A percentile compares a stretch with the other conserved stretches of the same genome.
Conservation (phyloP, 2,797 vertebrate species). For the Kryptopterus vitreolus region DNA sequence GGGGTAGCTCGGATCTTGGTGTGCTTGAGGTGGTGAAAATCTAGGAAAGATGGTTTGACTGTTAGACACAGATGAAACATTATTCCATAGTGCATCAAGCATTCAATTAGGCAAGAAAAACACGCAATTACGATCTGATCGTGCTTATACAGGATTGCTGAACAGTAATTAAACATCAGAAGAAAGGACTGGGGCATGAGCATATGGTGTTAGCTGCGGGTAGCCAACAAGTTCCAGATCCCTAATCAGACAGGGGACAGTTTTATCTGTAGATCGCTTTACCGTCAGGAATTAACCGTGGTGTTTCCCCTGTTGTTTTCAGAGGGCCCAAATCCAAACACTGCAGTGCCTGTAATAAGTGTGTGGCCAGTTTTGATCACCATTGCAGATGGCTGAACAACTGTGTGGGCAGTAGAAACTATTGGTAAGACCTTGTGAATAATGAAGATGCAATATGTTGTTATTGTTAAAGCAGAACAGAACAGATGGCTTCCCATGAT, state of each 20-base stretch:
- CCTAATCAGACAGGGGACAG: neutral
- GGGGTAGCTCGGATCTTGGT: neutral
- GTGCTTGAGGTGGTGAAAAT: neutral
- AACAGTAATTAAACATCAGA: neutral
- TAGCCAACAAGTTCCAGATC: constrained; percentile 3
- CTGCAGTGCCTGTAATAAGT: constrained; percentile 96
- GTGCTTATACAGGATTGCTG: neutral
- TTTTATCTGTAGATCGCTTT: neutral
- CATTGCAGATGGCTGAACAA: constrained; percentile 99
- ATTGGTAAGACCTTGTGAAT: constrained; percentile 78
- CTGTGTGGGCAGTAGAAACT: constrained; percentile 95
- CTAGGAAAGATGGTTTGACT: neutral
- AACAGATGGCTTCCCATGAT: constrained; percentile 35
- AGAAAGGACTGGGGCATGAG: neutral
- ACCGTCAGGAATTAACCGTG: neutral
- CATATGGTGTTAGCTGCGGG: constrained; percentile 6
- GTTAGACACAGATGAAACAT: neutral
- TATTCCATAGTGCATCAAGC: neutral
- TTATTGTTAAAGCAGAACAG: constrained; percentile 16
- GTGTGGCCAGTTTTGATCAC: constrained; percentile 94
- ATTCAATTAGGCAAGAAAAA: neutral
- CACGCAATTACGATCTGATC: neutral
- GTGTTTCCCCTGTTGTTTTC: constrained; percentile 50
- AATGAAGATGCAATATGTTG: constrained; percentile 22
- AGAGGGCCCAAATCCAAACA: constrained; percentile 94